Base-by-base conservation (phyloP, 2,113 vertebrate species). In the Nesospiza acunhae region DNA sequence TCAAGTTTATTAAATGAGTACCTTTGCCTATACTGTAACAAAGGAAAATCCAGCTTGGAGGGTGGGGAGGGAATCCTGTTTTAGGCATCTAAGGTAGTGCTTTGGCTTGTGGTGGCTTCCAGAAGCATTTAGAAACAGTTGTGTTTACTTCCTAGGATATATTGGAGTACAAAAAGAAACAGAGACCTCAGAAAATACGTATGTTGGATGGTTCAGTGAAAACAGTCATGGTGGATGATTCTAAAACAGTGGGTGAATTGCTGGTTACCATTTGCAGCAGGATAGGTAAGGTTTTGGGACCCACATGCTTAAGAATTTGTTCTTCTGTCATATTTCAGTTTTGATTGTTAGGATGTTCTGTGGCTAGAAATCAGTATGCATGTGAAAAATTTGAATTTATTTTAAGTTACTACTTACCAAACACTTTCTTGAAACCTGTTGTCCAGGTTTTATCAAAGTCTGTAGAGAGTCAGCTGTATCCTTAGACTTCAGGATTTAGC, bases 171-270 rank as follows among this genome's bases (percentile, higher is more conserved):
- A 99, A 99, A 97, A 99, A 99, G 98, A 99, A 99, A 78, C 99
- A 99, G 90, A 98, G 99, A 92, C 99, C 99, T 9, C 99, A 99
- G 95, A 99, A 99, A 97, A 99, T 99, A 87, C 99, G 99, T 69
- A 99, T 99, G 99, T 97, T 99, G 95, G 99, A 99, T 77, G 99
- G 99, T 7, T 98, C 99, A 3, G 98, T 99, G 73, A 99, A 99
- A 97, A 99, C 99, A 11, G 99, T 99, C 79, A 99, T 99, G 99
- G 99, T 99, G 97, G 99, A 99, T 24, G 99, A 99, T 96, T 99
- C 99, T 7, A 99, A 99, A 98, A 99, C 99, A 0, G 99, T 99
- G 1, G 99, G 99, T 20, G 99, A 99, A 97, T 98, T 99, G 69
- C 98, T 99, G 50, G 99, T 99, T 74, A 99, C 99, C 44, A 99